These are phyloP conservation scores for Orthosia cruda DNA, from an alignment of 2,888 invertebrate genomes.

Conservation along the genomic window DNA sequence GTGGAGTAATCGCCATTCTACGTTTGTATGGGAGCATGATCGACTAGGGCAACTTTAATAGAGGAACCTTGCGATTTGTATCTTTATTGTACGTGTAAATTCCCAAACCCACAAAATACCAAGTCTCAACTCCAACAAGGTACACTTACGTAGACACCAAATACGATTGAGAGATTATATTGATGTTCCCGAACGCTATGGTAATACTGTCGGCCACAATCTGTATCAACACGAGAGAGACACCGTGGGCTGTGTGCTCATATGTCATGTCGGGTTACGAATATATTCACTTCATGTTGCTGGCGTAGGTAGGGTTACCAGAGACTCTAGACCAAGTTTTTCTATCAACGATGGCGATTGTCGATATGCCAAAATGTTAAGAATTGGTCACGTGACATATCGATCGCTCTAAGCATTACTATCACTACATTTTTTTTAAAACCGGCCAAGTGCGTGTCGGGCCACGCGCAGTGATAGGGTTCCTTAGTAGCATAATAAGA, in stretches of 20 bases:
- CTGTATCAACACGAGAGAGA: conserved; percentile 20
- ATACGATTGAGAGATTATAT: conserved; percentile 11
- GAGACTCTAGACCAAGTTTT: too few species aligned
- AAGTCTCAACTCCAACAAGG: not conserved
- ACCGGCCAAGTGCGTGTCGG: too few species aligned
- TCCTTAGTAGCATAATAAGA: too few species aligned
- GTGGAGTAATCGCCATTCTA: too few species aligned
- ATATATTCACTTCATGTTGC: conserved; percentile 9
- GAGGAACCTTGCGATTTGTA: not conserved
- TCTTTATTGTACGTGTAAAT: not conserved
- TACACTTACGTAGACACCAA: not conserved
- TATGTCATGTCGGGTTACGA: conserved; percentile 9
- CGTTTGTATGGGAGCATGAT: too few species aligned
- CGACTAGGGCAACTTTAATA: too few species aligned
- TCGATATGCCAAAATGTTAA: too few species aligned
- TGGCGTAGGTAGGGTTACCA: not conserved
- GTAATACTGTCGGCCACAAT: conserved; percentile 35
- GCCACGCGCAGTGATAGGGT: too few species aligned
- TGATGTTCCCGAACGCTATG: conserved; percentile 15
- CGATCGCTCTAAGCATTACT: too few species aligned
- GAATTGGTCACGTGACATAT: too few species aligned
- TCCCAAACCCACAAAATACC: not conserved
- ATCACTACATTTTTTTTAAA: too few species aligned
- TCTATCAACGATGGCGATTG: too few species aligned
- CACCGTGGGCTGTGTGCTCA: conserved; percentile 18